Evolutionary conservation across 1,140 invertebrate species (phyloP).

Genomic region (Melanaphis sacchari): DNA sequence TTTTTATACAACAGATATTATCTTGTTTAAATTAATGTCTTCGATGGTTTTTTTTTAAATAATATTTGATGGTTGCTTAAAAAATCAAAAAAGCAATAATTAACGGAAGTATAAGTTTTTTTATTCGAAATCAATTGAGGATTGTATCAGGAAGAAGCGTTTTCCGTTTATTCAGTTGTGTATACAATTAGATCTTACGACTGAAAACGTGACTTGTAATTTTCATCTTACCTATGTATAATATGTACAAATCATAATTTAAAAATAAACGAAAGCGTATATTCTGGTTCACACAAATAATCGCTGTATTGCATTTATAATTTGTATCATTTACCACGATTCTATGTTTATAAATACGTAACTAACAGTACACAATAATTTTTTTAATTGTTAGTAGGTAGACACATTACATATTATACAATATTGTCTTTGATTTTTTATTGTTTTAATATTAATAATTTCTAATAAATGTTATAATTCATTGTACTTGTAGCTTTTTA

Average conservation of each 20-base stretch:
- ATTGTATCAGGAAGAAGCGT: neutral
- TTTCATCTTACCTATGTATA: neutral
- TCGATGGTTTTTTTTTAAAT: neutral
- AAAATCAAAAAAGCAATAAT: neutral
- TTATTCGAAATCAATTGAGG: neutral
- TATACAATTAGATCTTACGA: constrained; percentile 6
- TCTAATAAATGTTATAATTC: neutral
- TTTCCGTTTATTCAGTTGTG: neutral
- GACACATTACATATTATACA: neutral
- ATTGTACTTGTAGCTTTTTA: too few relatives aligned
- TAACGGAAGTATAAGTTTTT: neutral
- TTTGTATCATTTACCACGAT: neutral
- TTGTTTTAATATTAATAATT: neutral
- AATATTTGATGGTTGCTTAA: neutral
- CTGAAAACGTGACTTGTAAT: neutral
- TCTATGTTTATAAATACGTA: neutral
- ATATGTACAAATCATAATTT: neutral
- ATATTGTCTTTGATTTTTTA: neutral
- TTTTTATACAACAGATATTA: too few relatives aligned
- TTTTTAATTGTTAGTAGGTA: neutral
- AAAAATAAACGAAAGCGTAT: neutral
- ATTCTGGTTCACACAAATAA: neutral
- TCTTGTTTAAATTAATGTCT: too few relatives aligned
- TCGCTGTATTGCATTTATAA: neutral
- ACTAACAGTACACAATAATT: neutral